These are phyloP conservation scores for Pluvialis apricaria DNA, from an alignment of 2,113 vertebrate genomes.

Conservation along the genomic window DNA sequence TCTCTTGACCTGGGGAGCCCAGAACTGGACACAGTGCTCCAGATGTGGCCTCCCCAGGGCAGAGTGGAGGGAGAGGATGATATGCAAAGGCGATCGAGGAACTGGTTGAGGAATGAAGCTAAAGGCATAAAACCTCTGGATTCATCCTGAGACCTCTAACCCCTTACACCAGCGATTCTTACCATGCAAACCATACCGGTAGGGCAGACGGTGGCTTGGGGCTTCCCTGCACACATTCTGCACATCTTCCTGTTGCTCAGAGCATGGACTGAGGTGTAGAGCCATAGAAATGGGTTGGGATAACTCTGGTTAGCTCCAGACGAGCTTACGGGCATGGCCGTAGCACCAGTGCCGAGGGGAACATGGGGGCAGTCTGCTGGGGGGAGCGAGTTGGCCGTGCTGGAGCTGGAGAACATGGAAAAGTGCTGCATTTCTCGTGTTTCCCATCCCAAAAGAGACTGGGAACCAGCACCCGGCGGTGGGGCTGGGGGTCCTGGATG, in stretches of 20 bases:
- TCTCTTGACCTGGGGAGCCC: too few relatives aligned
- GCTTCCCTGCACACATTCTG: fast-evolving
- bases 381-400: not conserved
- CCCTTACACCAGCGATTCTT: fast-evolving
- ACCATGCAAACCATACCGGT: fast-evolving
- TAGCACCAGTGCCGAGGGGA: not conserved
- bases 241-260: fast-evolving
- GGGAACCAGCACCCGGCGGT: fast-evolving
- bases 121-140: not conserved
- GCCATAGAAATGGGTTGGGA: fast-evolving
- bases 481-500: fast-evolving
- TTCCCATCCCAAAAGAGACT: not conserved
- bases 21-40: too few relatives aligned
- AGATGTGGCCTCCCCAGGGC: too few relatives aligned
- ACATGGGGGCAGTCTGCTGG: fast-evolving
- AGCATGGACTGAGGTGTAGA: fast-evolving
- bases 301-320: not conserved
- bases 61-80: too few relatives aligned
- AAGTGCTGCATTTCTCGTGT: not conserved
- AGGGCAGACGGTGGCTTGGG: not conserved
- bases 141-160: not conserved
- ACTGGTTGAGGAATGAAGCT: not conserved
- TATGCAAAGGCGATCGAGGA: not conserved
- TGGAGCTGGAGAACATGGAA: fast-evolving
- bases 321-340: fast-evolving